Conservation (phyloP, 1,140 invertebrate genomes). For the Hirudo medicinalis region DNA sequence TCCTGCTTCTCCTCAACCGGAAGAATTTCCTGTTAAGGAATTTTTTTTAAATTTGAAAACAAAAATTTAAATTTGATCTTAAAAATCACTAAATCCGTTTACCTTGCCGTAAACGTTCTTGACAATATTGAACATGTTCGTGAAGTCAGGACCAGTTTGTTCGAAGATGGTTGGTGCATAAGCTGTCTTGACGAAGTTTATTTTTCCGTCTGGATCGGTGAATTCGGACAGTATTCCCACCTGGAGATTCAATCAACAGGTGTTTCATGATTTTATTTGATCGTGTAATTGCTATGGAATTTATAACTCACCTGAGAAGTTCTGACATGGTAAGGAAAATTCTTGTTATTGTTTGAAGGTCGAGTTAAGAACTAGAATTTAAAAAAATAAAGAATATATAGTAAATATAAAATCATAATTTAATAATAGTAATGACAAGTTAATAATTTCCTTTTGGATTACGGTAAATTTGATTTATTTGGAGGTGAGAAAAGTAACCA, state of each 20-base stretch:
- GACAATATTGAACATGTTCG: constrained; percentile 9
- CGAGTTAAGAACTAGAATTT: constrained; percentile 55
- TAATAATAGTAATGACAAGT: too few species aligned
- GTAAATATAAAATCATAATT: background rate
- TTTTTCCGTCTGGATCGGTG: background rate
- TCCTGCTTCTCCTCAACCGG: too few species aligned
- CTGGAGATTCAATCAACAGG: background rate
- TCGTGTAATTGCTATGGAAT: background rate
- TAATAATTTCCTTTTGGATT: too few species aligned
- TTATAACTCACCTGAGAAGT: constrained; percentile 52
- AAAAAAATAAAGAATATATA: background rate
- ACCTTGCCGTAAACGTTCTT: constrained; percentile 14
- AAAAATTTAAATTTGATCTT: too few species aligned
- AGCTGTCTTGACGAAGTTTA: background rate
- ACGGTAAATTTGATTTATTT: background rate
- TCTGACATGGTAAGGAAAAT: constrained; percentile 71
- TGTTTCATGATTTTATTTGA: background rate
- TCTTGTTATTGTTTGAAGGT: constrained; percentile 64
- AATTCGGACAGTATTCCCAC: background rate
- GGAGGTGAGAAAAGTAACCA: constrained; percentile 41
- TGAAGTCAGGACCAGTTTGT: constrained; percentile 10
- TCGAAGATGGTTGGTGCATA: background rate
- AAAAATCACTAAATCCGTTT: too few species aligned
- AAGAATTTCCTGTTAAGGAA: too few species aligned
- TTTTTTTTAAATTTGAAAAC: too few species aligned